phyloP scores from a whole-genome alignment of 2,797 vertebrate genomes.

The Sebastolobus altivelis region DNA sequence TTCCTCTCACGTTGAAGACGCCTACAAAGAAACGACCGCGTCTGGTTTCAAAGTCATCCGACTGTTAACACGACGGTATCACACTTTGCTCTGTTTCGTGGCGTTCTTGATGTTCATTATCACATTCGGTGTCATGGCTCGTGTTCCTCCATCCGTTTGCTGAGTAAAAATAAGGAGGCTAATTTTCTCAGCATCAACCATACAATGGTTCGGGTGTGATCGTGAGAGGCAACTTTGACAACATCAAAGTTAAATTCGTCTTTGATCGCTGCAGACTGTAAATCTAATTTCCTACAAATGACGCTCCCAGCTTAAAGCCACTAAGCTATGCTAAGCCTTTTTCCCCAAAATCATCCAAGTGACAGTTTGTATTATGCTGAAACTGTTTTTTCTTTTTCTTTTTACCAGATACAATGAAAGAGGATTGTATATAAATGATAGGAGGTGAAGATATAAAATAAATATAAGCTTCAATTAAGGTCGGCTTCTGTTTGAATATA shows the following conservation, averaged over 20 bases:
- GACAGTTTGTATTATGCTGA: conserved; percentile 46
- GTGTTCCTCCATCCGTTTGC: conserved; percentile 21
- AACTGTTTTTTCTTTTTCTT: neutral
- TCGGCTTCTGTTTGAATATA: neutral
- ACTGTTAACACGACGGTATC: neutral
- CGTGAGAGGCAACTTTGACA: conserved; percentile 32
- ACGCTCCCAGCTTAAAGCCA: conserved; percentile 46
- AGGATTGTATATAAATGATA: conserved; percentile 43
- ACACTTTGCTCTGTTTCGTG: neutral
- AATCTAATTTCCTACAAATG: conserved; percentile 69
- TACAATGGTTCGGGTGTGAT: conserved; percentile 41
- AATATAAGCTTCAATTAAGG: conserved; percentile 4
- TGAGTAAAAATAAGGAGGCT: conserved; percentile 3
- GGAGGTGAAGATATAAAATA: conserved; percentile 6
- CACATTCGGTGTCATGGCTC: neutral
- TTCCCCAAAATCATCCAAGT: conserved; percentile 50
- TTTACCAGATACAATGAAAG: conserved; percentile 32
- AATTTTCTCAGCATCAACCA: conserved; percentile 19
- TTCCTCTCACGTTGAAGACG: neutral
- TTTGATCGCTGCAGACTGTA: conserved; percentile 64
- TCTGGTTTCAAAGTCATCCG: neutral
- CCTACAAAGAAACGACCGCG: neutral
- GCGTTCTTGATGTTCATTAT: neutral
- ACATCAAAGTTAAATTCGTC: conserved; percentile 64
- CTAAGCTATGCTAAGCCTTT: conserved; percentile 62